Evolutionary conservation across 2,797 vertebrate species (phyloP).

Genomic region (Anguilla marmorata): DNA sequence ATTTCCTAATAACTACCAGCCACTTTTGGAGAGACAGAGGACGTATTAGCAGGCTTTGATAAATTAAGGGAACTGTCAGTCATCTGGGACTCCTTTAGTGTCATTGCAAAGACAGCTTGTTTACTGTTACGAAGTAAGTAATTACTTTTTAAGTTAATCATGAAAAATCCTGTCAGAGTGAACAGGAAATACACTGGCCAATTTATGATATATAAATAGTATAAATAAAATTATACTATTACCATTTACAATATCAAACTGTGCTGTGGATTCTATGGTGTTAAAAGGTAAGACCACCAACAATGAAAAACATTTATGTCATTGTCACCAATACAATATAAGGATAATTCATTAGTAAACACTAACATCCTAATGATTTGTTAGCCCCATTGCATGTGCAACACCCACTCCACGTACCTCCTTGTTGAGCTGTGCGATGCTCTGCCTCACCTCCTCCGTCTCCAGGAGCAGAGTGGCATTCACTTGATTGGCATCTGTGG

Average conservation of each 20-base stretch:
- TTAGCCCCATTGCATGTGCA: not conserved
- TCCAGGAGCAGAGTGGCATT: constrained; percentile 68
- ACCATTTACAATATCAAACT: not conserved
- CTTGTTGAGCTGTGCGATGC: constrained; percentile 80
- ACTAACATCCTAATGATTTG: not conserved
- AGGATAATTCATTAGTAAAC: not conserved
- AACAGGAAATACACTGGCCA: not conserved
- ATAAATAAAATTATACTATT: not conserved
- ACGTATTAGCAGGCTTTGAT: not conserved
- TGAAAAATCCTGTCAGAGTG: not conserved
- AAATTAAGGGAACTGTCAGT: not conserved
- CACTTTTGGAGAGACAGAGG: not conserved
- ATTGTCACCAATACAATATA: not conserved
- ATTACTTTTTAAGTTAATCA: not conserved
- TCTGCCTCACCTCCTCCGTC: constrained; percentile 82
- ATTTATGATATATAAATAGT: not conserved
- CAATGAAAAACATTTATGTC: not conserved
- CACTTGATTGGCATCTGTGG: constrained; percentile 58
- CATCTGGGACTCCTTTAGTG: not conserved
- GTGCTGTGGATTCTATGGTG: not conserved
- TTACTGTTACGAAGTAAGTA: not conserved
- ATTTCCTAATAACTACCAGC: not conserved
- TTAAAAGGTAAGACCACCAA: not conserved
- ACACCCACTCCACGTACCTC: constrained; percentile 72
- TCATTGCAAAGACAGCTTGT: not conserved